phyloP scores from a whole-genome alignment of 1,140 invertebrate species.

The Plectrocnemia conspersa region DNA sequence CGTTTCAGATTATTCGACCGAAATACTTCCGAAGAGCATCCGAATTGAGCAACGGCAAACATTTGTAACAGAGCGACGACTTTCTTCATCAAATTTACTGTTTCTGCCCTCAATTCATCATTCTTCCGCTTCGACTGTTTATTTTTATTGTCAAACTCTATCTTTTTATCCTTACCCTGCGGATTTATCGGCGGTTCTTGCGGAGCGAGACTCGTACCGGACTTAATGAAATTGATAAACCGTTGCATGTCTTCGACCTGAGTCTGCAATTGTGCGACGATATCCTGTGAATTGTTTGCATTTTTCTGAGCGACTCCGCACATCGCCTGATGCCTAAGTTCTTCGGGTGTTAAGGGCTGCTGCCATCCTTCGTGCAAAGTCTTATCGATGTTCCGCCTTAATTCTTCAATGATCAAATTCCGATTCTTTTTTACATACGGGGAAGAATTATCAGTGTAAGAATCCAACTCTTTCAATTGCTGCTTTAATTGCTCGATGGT shows the following conservation, averaged over 20 bases:
- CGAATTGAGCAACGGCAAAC: slow-evolving; percentile 87
- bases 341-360: slow-evolving; percentile 59
- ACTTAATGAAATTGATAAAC: slow-evolving; percentile 95
- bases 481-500: slow-evolving; percentile 86
- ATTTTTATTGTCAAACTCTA: slow-evolving; percentile 30
- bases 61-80: slow-evolving; percentile 84
- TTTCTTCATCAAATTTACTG: slow-evolving; percentile 71
- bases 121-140: slow-evolving; percentile 28
- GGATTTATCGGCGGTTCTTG: slow-evolving; percentile 49
- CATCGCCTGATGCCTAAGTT: slow-evolving; percentile 60
- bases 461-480: slow-evolving; percentile 91
- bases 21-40: slow-evolving; percentile 70
- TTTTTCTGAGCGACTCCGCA: slow-evolving; percentile 44
- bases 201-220: slow-evolving; percentile 51
- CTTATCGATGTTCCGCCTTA: slow-evolving; percentile 74
- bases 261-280: slow-evolving; percentile 91
- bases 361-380: slow-evolving; percentile 62
- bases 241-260: slow-evolving; percentile 95
- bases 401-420: slow-evolving; percentile 79
- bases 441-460: slow-evolving; percentile 78
- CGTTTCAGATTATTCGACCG: slow-evolving; percentile 81
- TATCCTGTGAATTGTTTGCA: slow-evolving; percentile 56
- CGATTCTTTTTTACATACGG: slow-evolving; percentile 55
- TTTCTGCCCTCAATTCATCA: slow-evolving; percentile 50
- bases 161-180: slow-evolving; percentile 58